A percentile compares a stretch with the other conserved stretches of the same genome.
These are phyloP conservation scores for Acropternis orthonyx DNA, from an alignment of 2,797 vertebrate species.

Conservation along the genomic window DNA sequence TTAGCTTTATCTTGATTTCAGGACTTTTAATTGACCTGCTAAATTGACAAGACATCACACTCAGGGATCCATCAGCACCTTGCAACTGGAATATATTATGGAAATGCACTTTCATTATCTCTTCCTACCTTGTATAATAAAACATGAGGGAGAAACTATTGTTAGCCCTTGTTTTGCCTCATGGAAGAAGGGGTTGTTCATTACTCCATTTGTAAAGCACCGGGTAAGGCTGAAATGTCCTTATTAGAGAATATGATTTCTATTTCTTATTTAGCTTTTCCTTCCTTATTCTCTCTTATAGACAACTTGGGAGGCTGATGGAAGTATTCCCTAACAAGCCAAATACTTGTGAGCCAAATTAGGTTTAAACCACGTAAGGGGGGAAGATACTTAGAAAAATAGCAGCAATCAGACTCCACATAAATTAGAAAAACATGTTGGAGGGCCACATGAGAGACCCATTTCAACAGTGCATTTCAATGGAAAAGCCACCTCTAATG, in stretches of 20 bases:
- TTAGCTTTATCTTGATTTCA: not conserved
- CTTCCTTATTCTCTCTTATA: not conserved
- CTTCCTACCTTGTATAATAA: conserved; percentile 10
- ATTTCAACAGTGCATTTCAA: not conserved
- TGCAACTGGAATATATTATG: conserved; percentile 32
- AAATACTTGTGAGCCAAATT: not conserved
- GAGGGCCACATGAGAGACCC: not conserved
- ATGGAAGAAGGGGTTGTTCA: not conserved
- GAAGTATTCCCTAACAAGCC: not conserved
- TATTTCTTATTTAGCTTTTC: not conserved
- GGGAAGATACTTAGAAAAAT: not conserved
- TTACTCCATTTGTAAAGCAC: not conserved
- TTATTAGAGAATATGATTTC: not conserved
- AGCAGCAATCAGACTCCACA: not conserved
- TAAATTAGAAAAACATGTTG: not conserved
- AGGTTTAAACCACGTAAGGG: not conserved
- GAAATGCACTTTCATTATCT: conserved; percentile 43
- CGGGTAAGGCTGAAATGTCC: not conserved
- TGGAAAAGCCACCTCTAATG: not conserved
- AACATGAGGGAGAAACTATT: conserved; percentile 43
- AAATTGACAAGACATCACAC: conserved; percentile 23
- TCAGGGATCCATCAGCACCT: conserved; percentile 13
- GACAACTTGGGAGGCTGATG: not conserved
- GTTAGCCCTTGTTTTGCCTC: conserved; percentile 6
- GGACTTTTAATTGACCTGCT: conserved; percentile 22